Evolutionary conservation across 2,888 invertebrate species (phyloP).

Genomic region (Drosophila kambysellisi): DNA sequence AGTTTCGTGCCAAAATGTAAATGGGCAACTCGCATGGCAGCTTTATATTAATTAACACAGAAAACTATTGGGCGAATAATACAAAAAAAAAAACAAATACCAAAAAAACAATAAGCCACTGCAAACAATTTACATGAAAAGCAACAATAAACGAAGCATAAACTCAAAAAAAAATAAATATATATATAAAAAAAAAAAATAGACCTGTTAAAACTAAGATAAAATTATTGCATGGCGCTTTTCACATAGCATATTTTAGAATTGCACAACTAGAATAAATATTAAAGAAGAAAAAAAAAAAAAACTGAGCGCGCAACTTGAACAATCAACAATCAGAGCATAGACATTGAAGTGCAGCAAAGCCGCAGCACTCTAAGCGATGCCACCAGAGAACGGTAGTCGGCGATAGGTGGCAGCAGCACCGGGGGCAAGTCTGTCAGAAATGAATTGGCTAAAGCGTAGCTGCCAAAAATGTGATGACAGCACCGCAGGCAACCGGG

Average conservation of each 20-base stretch:
- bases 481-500: conserved; percentile 38
- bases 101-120: conserved; percentile 57
- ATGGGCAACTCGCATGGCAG: conserved; percentile 70
- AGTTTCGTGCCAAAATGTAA: conserved; percentile 68
- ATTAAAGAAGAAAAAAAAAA: conserved; percentile 31
- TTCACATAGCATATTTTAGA: conserved; percentile 60
- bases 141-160: conserved; percentile 56
- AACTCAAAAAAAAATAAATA: conserved; percentile 10
- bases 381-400: neutral
- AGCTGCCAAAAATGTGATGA: conserved; percentile 47
- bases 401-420: neutral
- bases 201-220: conserved; percentile 20
- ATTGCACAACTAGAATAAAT: conserved; percentile 62
- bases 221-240: conserved; percentile 45
- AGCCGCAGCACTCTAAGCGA: conserved; percentile 2
- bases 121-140: conserved; percentile 72
- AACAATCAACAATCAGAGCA: conserved; percentile 77
- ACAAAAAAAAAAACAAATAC: conserved; percentile 15
- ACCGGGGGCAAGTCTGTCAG: neutral
- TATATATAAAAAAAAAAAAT: conserved; percentile 3
- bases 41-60: conserved; percentile 80
- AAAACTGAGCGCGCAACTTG: conserved; percentile 26
- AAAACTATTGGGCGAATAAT: conserved; percentile 72
- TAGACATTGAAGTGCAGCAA: conserved; percentile 53
- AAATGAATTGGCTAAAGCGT: conserved; percentile 44